Percentiles rank a stretch among this genome's conserved stretches.
Conservation (phyloP, 2,888 invertebrate genomes). For the Melipona beecheii region DNA sequence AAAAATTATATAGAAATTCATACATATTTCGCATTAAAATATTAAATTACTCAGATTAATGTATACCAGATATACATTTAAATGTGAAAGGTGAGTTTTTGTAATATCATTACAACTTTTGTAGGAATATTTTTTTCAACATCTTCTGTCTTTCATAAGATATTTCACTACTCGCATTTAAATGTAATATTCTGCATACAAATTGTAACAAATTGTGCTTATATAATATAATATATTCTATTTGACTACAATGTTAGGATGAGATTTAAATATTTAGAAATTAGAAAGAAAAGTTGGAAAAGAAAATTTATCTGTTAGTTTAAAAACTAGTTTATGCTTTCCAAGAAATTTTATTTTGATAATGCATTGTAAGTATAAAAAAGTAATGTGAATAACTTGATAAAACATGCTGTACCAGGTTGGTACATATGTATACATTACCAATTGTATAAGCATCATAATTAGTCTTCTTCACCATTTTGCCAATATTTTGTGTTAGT, state of each 20-base stretch:
- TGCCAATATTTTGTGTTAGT: slow-evolving; percentile 92
- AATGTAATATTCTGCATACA: no score
- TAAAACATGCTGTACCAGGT: slow-evolving; percentile 2
- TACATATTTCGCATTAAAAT: not conserved
- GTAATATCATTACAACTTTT: no score
- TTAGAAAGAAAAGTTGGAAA: not conserved
- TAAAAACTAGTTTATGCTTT: not conserved
- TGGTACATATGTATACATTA: slow-evolving; percentile 58
- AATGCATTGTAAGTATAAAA: slow-evolving; percentile 44
- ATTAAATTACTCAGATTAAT: not conserved
- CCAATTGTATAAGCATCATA: slow-evolving; percentile 90
- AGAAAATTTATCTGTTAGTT: not conserved
- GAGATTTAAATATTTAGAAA: not conserved
- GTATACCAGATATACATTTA: not conserved
- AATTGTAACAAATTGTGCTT: no score
- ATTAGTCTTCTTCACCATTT: slow-evolving; percentile 91
- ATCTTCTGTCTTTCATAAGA: no score
- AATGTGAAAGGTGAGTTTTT: no score
- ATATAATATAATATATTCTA: not conserved
- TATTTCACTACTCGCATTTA: no score
- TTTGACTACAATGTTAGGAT: not conserved
- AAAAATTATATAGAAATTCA: not conserved
- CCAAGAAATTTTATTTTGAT: not conserved
- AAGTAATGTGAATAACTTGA: slow-evolving; percentile 5
- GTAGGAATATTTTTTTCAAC: no score